These are phyloP conservation scores for Odontocerum albicorne DNA, from an alignment of 2,888 invertebrate species.

Conservation along the genomic window DNA sequence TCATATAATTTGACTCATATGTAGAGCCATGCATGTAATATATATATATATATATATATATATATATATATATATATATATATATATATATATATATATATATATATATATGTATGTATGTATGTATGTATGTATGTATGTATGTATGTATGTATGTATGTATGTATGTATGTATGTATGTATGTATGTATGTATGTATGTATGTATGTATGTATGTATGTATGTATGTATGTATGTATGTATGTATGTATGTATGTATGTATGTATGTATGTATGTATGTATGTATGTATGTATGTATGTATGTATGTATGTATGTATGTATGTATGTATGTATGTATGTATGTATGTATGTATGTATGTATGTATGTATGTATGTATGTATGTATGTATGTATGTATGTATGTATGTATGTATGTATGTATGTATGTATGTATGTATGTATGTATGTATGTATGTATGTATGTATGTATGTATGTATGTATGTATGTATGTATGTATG, in stretches of 20 bases:
- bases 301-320: not conserved
- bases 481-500: too few species aligned
- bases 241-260: not conserved
- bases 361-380: not conserved
- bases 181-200: not conserved
- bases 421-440: not conserved
- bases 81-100: slow-evolving; percentile 23
- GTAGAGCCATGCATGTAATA: not conserved
- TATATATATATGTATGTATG: slow-evolving; percentile 28
- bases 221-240: not conserved
- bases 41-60: not conserved
- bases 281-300: not conserved
- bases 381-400: not conserved
- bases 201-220: not conserved
- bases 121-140: slow-evolving; percentile 26
- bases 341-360: not conserved
- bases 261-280: not conserved
- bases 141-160: slow-evolving; percentile 24
- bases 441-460: too few species aligned
- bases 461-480: not conserved
- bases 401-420: slow-evolving; percentile 4
- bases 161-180: not conserved
- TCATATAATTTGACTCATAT: too few species aligned
- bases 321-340: not conserved
- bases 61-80: slow-evolving; percentile 3